phyloP scores from a whole-genome alignment of 1,140 invertebrate species.

The Leptinotarsa defecta region DNA sequence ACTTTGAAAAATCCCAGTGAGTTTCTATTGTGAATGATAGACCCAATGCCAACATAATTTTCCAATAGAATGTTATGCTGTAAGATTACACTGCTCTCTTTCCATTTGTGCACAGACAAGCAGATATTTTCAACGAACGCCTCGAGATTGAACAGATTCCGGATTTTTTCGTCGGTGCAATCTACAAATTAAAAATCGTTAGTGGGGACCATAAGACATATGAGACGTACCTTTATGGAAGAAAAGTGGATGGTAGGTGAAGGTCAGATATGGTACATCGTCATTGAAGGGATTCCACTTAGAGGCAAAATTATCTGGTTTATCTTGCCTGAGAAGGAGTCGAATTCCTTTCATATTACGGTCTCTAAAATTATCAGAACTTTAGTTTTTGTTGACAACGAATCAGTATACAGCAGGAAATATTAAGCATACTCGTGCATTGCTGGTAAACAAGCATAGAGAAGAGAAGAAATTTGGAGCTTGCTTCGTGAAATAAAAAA shows the following conservation, averaged over 20 bases:
- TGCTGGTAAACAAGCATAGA: background rate
- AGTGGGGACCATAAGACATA: background rate
- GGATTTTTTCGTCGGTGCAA: conserved; percentile 52
- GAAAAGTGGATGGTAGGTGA: conserved; percentile 79
- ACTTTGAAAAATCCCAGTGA: conserved; percentile 85
- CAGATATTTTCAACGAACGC: conserved; percentile 62
- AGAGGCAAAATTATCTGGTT: conserved; percentile 69
- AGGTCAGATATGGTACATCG: conserved; percentile 78
- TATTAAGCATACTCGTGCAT: conserved; percentile 2
- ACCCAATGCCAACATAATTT: conserved; percentile 77
- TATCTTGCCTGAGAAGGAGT: conserved; percentile 75
- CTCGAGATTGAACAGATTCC: conserved; percentile 63
- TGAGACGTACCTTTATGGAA: conserved; percentile 72
- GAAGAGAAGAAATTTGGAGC: background rate
- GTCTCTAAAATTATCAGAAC: conserved; percentile 57
- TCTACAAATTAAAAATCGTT: conserved; percentile 41
- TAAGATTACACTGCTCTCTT: conserved; percentile 61
- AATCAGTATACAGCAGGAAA: background rate
- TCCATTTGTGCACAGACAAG: conserved; percentile 55
- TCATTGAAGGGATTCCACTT: conserved; percentile 86
- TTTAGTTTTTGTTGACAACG: conserved; percentile 34
- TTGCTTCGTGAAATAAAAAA: background rate
- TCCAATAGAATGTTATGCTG: conserved; percentile 77
- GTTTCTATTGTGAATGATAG: conserved; percentile 82
- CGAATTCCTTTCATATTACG: conserved; percentile 74